These are phyloP conservation scores for Zaprionus ornatus DNA, from an alignment of 1,140 invertebrate genomes.

Conservation along the genomic window DNA sequence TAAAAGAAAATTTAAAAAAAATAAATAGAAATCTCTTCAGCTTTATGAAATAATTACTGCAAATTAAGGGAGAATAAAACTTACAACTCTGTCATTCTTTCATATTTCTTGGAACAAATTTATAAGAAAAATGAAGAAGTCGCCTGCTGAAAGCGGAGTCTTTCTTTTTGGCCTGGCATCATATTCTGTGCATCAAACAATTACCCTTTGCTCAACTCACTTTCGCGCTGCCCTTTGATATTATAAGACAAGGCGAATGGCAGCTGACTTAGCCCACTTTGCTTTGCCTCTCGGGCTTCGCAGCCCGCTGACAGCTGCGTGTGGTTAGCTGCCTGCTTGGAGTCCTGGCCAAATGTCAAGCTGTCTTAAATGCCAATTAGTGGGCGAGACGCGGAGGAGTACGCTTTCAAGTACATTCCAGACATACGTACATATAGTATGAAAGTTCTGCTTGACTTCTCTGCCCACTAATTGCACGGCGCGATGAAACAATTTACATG, in stretches of 20 bases:
- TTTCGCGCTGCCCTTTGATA: constrained; percentile 15
- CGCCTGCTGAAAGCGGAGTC: background rate
- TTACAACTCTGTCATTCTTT: background rate
- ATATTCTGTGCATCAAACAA: constrained; percentile 15
- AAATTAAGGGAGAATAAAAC: background rate
- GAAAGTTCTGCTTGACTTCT: background rate
- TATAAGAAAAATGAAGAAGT: too few species aligned
- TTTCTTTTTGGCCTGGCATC: constrained; percentile 4
- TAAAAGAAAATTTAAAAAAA: background rate
- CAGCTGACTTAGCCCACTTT: constrained; percentile 7
- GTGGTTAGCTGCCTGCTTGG: background rate
- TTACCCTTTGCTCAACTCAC: background rate
- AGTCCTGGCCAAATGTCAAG: constrained; percentile 45
- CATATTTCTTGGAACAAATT: background rate
- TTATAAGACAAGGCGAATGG: constrained; percentile 16
- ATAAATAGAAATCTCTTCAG: background rate
- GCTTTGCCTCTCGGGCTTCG: constrained; percentile 3
- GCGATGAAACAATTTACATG: constrained; percentile 54
- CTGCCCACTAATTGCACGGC: constrained; percentile 47
- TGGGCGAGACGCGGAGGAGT: constrained; percentile 4
- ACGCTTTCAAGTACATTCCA: background rate
- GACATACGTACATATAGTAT: constrained; percentile 17
- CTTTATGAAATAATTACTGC: background rate
- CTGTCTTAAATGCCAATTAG: constrained; percentile 54
- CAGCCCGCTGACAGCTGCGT: constrained; percentile 21